Evolutionary conservation across 1,140 invertebrate species (phyloP), one percentile per base, ranked within the genome.

Genomic region (Leguminivora glycinivorella): DNA sequence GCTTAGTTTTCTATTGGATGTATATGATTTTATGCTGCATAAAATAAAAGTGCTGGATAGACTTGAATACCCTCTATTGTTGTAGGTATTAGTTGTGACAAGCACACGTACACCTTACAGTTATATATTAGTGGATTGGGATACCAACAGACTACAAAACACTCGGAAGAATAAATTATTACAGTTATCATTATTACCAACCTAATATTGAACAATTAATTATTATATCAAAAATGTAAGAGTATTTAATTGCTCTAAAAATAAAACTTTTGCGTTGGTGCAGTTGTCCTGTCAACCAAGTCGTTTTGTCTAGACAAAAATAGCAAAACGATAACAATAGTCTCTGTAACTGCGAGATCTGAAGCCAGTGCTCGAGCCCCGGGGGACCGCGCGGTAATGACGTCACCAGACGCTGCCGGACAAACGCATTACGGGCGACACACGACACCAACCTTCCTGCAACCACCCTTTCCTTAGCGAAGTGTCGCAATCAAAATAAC

Each of bases 401-500:
- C 47, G 47, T 22, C 47, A 22, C 19, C 19, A 52, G 47, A 22
- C 47, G 17, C 47, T 22, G 7, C 47, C 47, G 47, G 40, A 43
- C 14, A n/a, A 43, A 52, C 47, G 47, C 47, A n/a, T 22, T 52
- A n/a, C 40, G 17, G 17, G 14, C 40, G 40, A 43, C 40, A 43
- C 40, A 43, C 40, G 40, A 43, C 40, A 43, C 40, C 40, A 17
- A 43, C 9, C n/a, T n/a, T 17, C n/a, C 4, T 17, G 14, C 14
- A 43, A 43, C 4, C 40, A 43, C 40, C 40, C 12, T 34, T 34
- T 34, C 1, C 34, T 12, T n/a, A 4, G 17, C n/a, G n/a, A 43
- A 43, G 14, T 31, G 29, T 63, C 29, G 26, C 31, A 63, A 63
- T 63, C 58, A 63, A 63, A 63, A 34, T 63, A 34, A 31, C 19